These are phyloP conservation scores for Nomada ruficornis DNA, from an alignment of 2,888 invertebrate genomes.

Conservation along the genomic window DNA sequence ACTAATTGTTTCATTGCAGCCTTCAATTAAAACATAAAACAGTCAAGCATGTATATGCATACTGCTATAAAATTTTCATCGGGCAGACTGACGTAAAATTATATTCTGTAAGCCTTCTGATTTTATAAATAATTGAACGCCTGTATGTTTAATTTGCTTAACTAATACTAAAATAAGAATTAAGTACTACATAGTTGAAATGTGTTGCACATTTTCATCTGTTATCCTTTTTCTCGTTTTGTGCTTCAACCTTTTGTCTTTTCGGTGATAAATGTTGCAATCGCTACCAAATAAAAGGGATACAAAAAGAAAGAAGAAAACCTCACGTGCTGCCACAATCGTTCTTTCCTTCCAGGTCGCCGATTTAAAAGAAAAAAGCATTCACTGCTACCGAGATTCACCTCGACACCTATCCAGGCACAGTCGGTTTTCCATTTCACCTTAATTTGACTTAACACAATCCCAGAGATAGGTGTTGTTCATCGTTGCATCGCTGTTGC, in stretches of 20 bases:
- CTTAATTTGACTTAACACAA: slow-evolving; percentile 9
- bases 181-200: too few species aligned
- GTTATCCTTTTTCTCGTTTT: too few species aligned
- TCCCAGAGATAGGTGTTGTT: background rate
- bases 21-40: too few species aligned
- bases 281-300: background rate
- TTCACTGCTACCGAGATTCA: background rate
- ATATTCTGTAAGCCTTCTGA: too few species aligned
- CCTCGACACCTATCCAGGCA: background rate
- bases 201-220: too few species aligned
- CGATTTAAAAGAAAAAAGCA: background rate
- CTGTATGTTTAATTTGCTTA: too few species aligned
- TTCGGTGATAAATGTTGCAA: background rate
- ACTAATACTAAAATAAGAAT: too few species aligned
- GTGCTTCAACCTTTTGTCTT: background rate
- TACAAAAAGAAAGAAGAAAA: background rate
- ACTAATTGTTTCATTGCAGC: too few species aligned
- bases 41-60: too few species aligned
- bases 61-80: too few species aligned
- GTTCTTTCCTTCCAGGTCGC: background rate
- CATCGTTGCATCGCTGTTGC: background rate
- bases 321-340: background rate
- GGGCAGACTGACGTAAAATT: too few species aligned
- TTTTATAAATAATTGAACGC: too few species aligned
- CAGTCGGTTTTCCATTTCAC: background rate